Conservation (phyloP, 2,797 vertebrate species). For the Coracias cyanogaster region DNA sequence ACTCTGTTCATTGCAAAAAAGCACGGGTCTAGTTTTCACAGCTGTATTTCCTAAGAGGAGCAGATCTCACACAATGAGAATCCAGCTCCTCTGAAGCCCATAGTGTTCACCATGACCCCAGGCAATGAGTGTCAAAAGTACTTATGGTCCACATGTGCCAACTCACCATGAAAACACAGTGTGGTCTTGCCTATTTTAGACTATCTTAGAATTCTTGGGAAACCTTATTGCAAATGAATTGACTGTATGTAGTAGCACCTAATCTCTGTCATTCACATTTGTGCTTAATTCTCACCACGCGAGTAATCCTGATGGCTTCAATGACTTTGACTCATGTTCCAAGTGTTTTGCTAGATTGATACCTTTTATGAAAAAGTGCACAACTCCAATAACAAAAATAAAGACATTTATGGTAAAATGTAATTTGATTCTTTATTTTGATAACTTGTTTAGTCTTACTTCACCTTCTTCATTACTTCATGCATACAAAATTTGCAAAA, state of each 20-base stretch:
- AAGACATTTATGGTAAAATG: conserved; percentile 61
- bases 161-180: background rate
- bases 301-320: background rate
- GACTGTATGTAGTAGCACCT: conserved; percentile 44
- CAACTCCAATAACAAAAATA: conserved; percentile 49
- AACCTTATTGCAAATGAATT: background rate
- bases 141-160: conserved; percentile 27
- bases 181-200: conserved; percentile 26
- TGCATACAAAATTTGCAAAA: background rate
- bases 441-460: background rate
- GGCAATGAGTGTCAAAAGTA: background rate
- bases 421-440: conserved; percentile 17
- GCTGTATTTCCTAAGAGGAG: background rate
- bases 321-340: conserved; percentile 10
- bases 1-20: background rate
- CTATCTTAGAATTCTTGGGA: background rate
- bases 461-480: background rate
- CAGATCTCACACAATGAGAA: background rate
- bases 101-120: background rate
- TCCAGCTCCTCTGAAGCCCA: background rate
- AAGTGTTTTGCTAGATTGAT: conserved; percentile 48
- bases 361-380: conserved; percentile 63
- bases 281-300: conserved; percentile 30
- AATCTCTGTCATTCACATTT: conserved; percentile 28
- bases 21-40: background rate